These are phyloP conservation scores for Lucilia sericata DNA, from an alignment of 1,140 invertebrate genomes.

Conservation along the genomic window DNA sequence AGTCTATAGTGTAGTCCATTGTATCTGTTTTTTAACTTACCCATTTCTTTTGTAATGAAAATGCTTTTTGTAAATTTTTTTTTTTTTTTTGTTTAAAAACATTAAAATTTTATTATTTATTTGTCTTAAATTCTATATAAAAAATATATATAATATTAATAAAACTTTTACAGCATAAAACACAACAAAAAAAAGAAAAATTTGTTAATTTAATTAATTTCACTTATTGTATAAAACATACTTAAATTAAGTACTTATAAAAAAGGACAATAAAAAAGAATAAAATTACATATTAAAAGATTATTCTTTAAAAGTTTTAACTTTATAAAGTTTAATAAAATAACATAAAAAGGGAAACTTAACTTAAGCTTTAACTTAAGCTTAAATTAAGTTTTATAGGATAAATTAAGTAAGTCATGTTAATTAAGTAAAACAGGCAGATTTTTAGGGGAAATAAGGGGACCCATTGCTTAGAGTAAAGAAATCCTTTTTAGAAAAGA, in stretches of 20 bases:
- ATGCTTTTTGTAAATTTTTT: too few species aligned
- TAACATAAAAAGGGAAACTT: neutral
- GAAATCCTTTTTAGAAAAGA: neutral
- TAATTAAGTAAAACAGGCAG: neutral
- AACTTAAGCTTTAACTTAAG: neutral
- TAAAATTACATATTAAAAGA: neutral
- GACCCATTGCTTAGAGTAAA: neutral
- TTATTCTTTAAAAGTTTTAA: neutral
- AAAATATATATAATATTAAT: neutral
- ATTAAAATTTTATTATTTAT: neutral
- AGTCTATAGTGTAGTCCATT: too few species aligned
- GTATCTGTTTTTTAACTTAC: too few species aligned
- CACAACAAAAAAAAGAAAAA: neutral
- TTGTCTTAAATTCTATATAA: neutral
- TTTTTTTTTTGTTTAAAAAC: too few species aligned
- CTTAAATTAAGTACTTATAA: constrained; percentile 12
- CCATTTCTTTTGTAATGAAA: too few species aligned
- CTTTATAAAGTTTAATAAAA: neutral
- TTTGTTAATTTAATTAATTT: neutral
- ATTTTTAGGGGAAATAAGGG: neutral
- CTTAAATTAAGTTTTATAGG: too few species aligned
- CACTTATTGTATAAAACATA: neutral
- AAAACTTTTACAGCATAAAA: neutral
- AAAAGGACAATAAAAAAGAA: neutral
- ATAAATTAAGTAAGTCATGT: neutral